Evolutionary conservation across 2,797 vertebrate genomes (phyloP), one percentile per base, ranked within the genome.

Genomic region (Cryptoprocta ferox): DNA sequence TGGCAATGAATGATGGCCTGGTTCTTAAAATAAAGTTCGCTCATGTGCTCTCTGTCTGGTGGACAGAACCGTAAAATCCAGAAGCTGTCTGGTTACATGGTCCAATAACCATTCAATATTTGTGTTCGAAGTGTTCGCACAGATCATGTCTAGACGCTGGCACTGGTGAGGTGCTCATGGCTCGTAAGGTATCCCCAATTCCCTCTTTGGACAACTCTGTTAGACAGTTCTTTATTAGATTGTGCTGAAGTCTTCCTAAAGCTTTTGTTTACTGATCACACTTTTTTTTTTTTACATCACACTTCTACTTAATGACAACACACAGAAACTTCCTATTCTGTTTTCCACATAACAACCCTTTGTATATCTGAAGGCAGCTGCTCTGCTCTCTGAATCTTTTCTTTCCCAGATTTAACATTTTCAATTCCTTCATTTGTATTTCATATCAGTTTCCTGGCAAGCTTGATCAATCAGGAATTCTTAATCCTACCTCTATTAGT

Each of bases 11-110:
- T 37, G 53, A 88, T 68, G 73, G 26, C 50, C 5, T 89, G 18
- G 30, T 86, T 89, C 71, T 95, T 66, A 92, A 88, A 48, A 90
- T 89, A 59, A 78, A 89, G n/a, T 66, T 92, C 26, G 53, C 6
- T 48, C 53, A 12, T 28, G 37, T 66, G 24, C n/a, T 88, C 7
- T 78, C 81, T 93, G 70, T 1, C 80, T 10, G 1, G 26, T 35
- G 42, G 50, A 56, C 24, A 66, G 53, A 87, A 53, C 0, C 4
- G 18, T 35, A 70, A 45, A 75, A 12, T 50, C 15, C 24, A 91
- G 88, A 90, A 92, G 56, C 11, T 7, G 1, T 45, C 10, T 61
- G 66, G 13, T 85, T 37, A 91, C 12, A 39, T 80, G 30, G 50
- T 42, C 53, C 53, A 76, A 50, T 35, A 92, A 9, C n/a, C 24